Base-by-base conservation (phyloP, 2,797 vertebrate genomes). In the Poeciliopsis gracilis region DNA sequence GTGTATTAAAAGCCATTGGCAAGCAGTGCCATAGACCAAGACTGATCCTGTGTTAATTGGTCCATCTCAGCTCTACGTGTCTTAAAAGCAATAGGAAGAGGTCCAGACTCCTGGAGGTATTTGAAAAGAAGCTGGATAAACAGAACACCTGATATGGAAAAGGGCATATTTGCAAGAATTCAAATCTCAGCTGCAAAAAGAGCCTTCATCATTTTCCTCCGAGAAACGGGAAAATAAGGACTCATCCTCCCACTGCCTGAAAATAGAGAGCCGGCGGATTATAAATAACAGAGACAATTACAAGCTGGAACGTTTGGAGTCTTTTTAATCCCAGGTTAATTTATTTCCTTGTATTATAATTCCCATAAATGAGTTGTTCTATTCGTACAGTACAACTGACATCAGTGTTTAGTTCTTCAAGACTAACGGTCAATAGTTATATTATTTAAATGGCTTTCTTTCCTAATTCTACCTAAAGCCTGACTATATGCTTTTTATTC, bases 301-400 rank as follows among this genome's bases (percentile, higher is more conserved):
- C 57, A 57, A 80, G 81, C 81, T 67, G 80, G 76, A 84, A 73
- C 67, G n/a, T 33, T 76, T 45, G 57, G 63, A 43, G 73, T 73
- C 53, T 78, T 76, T 78, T 67, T 72, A 47, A 38, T 61, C 80
- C 79, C 76, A 49, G 80, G 82, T 91, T 95, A 90, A 96, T 96
- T 96, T 96, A 95, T 96, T 96, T 94, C 84, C 89, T 95, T 96
- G 93, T 95, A 95, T 93, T 92, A 95, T 93, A 94, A 89, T 87
- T 92, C 91, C 89, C 93, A 91, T 95, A 90, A 93, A 94, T 92
- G 89, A 90, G 90, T 94, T 95, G 92, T 93, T 94, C 87, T 94
- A 84, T 94, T 91, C 89, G 91, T 95, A 91, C 89, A 95, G 93
- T 95, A 92, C 89, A 94, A 88, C 89, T 83, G 89, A 93, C 90